Base-by-base conservation (phyloP, 2,888 invertebrate species). In the Pharmacophagus antenor region DNA sequence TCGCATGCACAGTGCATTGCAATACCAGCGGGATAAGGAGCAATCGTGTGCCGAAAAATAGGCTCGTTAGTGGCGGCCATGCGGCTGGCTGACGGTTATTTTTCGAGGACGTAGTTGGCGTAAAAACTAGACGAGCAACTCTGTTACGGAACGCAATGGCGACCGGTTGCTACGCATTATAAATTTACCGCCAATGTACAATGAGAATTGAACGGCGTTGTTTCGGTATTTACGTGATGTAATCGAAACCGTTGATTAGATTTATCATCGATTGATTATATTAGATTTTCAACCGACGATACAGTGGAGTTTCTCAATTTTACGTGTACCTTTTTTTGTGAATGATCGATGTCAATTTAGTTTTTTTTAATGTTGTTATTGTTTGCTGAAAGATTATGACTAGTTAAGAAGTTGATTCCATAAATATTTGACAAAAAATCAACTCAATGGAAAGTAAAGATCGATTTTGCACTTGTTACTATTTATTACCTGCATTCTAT, bases 1-100 rank as follows among this genome's bases (percentile, higher is more conserved):
- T 64, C 74, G 73, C 77, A 66, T 58, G 61, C 60, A 63, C 62
- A 72, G 74, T 74, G 86, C 86, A 86, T 84, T 85, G 84, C 72
- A 68, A 73, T 74, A 81, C 76, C 80, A 79, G 73, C 58, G 64
- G 68, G 63, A 64, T 62, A 71, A 58, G 22, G 65, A 61, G 54
- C 60, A 62, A 61, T 65, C 62, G 64, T 62, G 61, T 61, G 69
- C 64, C 66, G 65, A 66, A 72, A 73, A 77, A 77, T 73, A 71
- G 69, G 70, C 76, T 81, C 77, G 74, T 79, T 82, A 78, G 72
- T 41, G 56, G 47, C 56, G 60, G 59, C 76, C 78, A 80, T 77
- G 76, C 76, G 77, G 67, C 62, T n/a, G n/a, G 66, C 66, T 69
- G 87, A 70, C 87, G 86, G 88, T 88, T 88, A 87, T 80, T 77